These are phyloP conservation scores for Hyphantria cunea DNA, from an alignment of 1,140 invertebrate genomes.

Conservation along the genomic window DNA sequence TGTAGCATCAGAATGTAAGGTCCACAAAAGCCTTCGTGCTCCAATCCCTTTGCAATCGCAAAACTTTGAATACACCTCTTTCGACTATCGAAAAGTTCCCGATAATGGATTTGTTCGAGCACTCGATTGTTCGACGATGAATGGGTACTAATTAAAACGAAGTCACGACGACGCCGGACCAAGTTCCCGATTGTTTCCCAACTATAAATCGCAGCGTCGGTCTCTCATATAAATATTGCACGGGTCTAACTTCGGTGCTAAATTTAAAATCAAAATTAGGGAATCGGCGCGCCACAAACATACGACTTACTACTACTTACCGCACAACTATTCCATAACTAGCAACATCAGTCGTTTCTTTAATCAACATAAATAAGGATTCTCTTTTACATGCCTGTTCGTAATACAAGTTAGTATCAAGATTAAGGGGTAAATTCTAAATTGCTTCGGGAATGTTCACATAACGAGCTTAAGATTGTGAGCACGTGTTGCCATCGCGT, in stretches of 20 bases:
- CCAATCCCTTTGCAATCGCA: conserved; percentile 57
- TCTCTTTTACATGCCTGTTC: conserved; percentile 25
- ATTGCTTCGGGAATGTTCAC: conserved; percentile 52
- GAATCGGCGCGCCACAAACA: conserved; percentile 41
- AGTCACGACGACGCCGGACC: conserved; percentile 69
- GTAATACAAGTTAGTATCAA: conserved; percentile 36
- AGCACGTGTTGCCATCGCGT: conserved; percentile 54
- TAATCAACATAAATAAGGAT: conserved; percentile 40
- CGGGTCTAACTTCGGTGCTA: conserved; percentile 64
- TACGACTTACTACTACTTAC: conserved; percentile 42
- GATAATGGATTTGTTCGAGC: conserved; percentile 76
- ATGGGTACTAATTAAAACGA: conserved; percentile 80
- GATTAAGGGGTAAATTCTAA: conserved; percentile 59
- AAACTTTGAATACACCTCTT: conserved; percentile 73
- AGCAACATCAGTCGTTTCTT: conserved; percentile 20
- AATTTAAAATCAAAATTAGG: conserved; percentile 72
- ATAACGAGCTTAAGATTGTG: conserved; percentile 73
- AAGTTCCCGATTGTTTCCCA: conserved; percentile 74
- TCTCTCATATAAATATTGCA: conserved; percentile 73
- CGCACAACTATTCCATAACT: conserved; percentile 24
- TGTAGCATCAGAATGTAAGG: conserved; percentile 32
- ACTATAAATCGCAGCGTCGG: conserved; percentile 70
- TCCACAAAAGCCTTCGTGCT: conserved; percentile 46
- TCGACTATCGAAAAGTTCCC: conserved; percentile 76
- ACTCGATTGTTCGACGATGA: conserved; percentile 78